Base-by-base conservation (phyloP, 2,113 vertebrate genomes). In the Plecturocebus donacophilus region DNA sequence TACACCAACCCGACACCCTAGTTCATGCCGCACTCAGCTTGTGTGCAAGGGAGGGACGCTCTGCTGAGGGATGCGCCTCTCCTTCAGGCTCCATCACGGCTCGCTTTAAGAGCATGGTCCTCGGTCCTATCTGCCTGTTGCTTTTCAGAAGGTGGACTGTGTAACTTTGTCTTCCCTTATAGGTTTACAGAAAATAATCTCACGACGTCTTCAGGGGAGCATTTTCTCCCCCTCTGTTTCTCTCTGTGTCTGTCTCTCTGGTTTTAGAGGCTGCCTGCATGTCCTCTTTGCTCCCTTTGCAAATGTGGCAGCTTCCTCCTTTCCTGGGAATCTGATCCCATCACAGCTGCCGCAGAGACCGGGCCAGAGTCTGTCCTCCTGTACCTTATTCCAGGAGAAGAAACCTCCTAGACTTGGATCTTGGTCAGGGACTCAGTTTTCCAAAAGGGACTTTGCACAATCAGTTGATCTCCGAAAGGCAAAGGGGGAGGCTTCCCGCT, bases 301-400 rank as follows among this genome's bases (percentile, higher is more conserved):
- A 79, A 95, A 88, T 47, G 90, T 30, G 87, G 56, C 61, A 75
- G 56, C 49, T 79, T 75, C 76, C 58, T 88, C 54, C 81, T 80
- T 25, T 83, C 70, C 92, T 25, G 84, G 95, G 91, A 97, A 95
- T 90, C 85, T 27, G 90, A 94, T 94, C 85, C 81, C 13, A 20
- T 45, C 90, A 25, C 92, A 49, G 81, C 86, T 82, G 81, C 77
- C 8, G 11, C 2, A 0, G 47, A 42, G 42, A 84, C 66, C 75
- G 25, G 3, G 45, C 52, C 3, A 2, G 52, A 14, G 61, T 17
- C 64, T 71, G 64, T n/a, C 32, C 66, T 75, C 70, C 58, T 32
- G 92, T 75, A 68, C 56, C 16, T 40, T 81, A 14, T 64, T 91
- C 32, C 30, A 77, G 79, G 61, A 91, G 70, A 68, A 96, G 73